Evolutionary conservation across 1,140 invertebrate genomes (phyloP), one percentile per base, ranked within the genome.

Genomic region (fruit fly (Drosophila melanogaster)): DNA sequence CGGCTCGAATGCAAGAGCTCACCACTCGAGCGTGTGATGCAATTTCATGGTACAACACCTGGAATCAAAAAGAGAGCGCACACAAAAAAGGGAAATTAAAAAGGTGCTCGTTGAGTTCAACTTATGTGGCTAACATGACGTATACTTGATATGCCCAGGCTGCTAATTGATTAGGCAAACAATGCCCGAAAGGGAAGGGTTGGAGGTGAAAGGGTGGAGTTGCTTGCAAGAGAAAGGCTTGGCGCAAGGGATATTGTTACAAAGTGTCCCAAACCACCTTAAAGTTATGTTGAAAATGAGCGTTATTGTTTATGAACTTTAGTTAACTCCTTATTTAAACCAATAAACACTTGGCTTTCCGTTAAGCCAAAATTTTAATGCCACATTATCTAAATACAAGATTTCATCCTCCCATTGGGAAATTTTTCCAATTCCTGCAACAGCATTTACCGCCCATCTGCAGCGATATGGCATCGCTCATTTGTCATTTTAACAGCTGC

Each of bases 21-120:
- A 96, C 94, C 73, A 96, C 94, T 83, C 95, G 94, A 40, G 95
- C 95, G 90, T 95, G 95, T 69, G 94, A 94, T 93, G 96, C 95
- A 81, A 96, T 96, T 92, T 96, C 95, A 92, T 93, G 93, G 91
- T 96, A 95, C 78, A 96, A 94, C 90, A 94, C 94, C 95, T 96
- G 93, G 57, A 93, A 93, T 41, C 38, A 62, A 60, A 81, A 74
- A 64, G 24, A 44, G 26, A 50, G 57, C 56, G 56, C 78, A 51
- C 72, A 46, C 60, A 51, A 70, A 49, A 49, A 64, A 73, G 47
- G 40, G 53, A 51, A 61, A 65, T 56, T 64, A 56, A 57, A 76
- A 69, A 67, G 58, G 51, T 69, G 60, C 67, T 44, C 55, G 64
- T 62, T 58, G 56, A 57, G 56, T 38, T 35, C 12, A 15, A 24